Conservation (phyloP, 2,113 vertebrate species). For the Neodontobutis hainanensis region DNA sequence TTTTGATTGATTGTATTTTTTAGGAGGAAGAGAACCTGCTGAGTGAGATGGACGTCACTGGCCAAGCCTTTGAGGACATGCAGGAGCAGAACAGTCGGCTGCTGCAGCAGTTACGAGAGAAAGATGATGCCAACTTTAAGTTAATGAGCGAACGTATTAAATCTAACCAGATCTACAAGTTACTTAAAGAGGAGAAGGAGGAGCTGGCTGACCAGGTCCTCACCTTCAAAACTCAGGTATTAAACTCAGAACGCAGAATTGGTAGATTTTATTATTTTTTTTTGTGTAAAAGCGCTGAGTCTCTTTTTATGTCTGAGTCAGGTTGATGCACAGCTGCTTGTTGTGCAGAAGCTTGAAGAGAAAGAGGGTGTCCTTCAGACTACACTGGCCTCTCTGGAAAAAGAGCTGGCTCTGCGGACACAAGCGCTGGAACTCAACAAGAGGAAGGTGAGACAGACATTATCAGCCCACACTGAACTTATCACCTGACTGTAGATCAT, state of each 20-base stretch:
- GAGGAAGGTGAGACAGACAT: conserved; percentile 83
- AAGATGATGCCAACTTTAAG: conserved; percentile 96
- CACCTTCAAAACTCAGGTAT: conserved; percentile 90
- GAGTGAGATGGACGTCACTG: conserved; percentile 95
- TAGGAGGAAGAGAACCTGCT: conserved; percentile 93
- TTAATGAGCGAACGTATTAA: conserved; percentile 95
- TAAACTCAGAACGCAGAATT: background rate
- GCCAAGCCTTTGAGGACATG: conserved; percentile 96
- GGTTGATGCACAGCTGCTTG: conserved; percentile 92
- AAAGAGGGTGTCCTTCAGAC: conserved; percentile 90
- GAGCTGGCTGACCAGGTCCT: conserved; percentile 92
- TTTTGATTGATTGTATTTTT: conserved; percentile 34
- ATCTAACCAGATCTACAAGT: conserved; percentile 95
- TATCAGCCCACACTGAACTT: background rate
- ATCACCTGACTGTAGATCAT: conserved; percentile 16
- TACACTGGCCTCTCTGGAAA: conserved; percentile 84
- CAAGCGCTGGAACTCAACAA: conserved; percentile 93
- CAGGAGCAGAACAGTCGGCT: conserved; percentile 94
- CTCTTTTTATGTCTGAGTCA: conserved; percentile 46
- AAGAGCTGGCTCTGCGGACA: conserved; percentile 85
- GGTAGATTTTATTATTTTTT: background rate
- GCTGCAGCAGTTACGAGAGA: conserved; percentile 90
- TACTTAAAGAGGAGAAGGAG: conserved; percentile 91
- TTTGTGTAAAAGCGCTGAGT: background rate
- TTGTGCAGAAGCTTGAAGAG: conserved; percentile 92